Conservation (phyloP, 2,888 invertebrate species). For the Melieria picta region DNA sequence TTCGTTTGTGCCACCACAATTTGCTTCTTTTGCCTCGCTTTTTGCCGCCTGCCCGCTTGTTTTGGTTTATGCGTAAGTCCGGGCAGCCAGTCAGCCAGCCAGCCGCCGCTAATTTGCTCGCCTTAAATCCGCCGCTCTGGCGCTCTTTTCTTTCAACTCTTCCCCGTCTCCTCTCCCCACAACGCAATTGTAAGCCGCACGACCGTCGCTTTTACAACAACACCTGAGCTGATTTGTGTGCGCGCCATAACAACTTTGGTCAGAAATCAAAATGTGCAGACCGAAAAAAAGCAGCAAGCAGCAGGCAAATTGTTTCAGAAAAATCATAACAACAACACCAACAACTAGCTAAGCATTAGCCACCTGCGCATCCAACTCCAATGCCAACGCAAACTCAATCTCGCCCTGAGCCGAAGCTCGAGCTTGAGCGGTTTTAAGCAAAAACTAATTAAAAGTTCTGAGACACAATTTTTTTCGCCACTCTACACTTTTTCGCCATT, state of each 20-base stretch:
- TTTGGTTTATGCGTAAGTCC: no score
- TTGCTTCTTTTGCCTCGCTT: no score
- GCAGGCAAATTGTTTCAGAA: constrained; percentile 16
- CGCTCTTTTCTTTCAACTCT: not conserved
- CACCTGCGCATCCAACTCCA: no score
- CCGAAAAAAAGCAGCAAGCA: constrained; percentile 5
- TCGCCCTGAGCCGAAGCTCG: not conserved
- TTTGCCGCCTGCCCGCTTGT: no score
- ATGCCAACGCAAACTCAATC: not conserved
- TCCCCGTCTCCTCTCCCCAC: constrained; percentile 6
- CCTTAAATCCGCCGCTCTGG: not conserved
- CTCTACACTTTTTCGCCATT: constrained; percentile 41
- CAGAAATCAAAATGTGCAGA: constrained; percentile 33
- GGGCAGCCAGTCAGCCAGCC: constrained; percentile 2
- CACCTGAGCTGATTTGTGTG: constrained; percentile 32
- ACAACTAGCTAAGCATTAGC: no score
- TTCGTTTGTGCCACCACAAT: no score
- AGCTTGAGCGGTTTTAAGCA: constrained; percentile 55
- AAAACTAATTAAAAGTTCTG: constrained; percentile 67
- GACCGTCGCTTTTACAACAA: constrained; percentile 9
- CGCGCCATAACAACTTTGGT: constrained; percentile 30
- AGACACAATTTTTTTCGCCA: constrained; percentile 58
- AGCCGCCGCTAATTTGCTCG: constrained; percentile 16
- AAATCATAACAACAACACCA: not conserved
- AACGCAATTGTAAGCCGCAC: constrained; percentile 17